phyloP scores from a whole-genome alignment of 2,888 invertebrate species.

The Agonopterix heracliana region DNA sequence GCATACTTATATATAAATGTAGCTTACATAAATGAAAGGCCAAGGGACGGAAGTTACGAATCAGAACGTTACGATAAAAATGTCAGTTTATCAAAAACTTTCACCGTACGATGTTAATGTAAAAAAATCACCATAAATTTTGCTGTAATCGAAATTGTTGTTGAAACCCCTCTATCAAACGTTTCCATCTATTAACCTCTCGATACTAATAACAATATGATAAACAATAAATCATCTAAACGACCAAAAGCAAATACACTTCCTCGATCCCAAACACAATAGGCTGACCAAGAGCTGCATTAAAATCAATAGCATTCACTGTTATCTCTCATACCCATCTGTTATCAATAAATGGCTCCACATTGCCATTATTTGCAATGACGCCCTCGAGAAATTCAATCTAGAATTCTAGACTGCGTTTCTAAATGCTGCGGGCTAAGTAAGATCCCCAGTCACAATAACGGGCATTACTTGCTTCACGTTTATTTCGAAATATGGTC shows the following conservation, averaged over 20 bases:
- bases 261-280: background rate
- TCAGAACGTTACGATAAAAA: no score
- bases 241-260: background rate
- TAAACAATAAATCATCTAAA: background rate
- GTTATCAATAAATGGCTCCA: slow-evolving; percentile 7
- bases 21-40: no score
- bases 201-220: no score
- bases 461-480: slow-evolving; percentile 20
- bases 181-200: no score
- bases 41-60: no score
- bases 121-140: no score
- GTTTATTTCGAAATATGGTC: slow-evolving; percentile 17
- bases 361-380: slow-evolving; percentile 40
- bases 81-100: no score
- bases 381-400: slow-evolving; percentile 48
- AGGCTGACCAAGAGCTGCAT: slow-evolving; percentile 11
- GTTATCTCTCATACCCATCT: slow-evolving; percentile 21
- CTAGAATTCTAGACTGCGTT: slow-evolving; percentile 30
- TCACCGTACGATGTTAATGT: no score
- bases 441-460: slow-evolving; percentile 25
- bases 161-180: no score
- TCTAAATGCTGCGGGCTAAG: slow-evolving; percentile 42
- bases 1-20: no score
- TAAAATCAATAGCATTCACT: slow-evolving; percentile 31
- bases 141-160: no score